phyloP scores from a whole-genome alignment of 2,113 vertebrate species.

The Cisticola juncidis region DNA sequence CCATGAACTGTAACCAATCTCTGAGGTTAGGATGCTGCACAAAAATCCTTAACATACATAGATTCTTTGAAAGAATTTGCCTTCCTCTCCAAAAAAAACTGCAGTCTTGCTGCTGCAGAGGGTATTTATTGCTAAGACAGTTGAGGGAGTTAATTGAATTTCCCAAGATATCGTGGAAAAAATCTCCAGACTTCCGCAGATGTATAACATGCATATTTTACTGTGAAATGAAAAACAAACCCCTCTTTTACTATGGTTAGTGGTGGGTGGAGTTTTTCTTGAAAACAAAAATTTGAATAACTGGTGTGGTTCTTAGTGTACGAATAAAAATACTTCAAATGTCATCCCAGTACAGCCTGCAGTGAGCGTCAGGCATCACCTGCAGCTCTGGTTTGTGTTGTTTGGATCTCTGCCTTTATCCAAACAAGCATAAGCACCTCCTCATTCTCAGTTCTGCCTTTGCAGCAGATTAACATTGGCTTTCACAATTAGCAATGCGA shows the following conservation, averaged over 20 bases:
- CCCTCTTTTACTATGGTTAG: neutral
- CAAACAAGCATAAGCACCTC: neutral
- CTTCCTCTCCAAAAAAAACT: neutral
- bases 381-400: neutral
- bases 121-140: neutral
- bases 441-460: neutral
- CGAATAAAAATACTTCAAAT: neutral
- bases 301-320: neutral
- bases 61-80: neutral
- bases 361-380: neutral
- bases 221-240: neutral
- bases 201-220: neutral
- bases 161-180: neutral
- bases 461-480: neutral
- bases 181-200: neutral
- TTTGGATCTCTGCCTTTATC: neutral
- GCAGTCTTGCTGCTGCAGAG: neutral
- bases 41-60: neutral
- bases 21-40: neutral
- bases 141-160: neutral
- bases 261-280: neutral
- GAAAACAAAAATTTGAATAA: neutral
- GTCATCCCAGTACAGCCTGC: neutral
- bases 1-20: neutral
- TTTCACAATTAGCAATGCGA: neutral